A percentile compares a stretch with the other conserved stretches of the same genome.
Conservation (phyloP, 2,113 vertebrate species). For the Siniperca chuatsi region DNA sequence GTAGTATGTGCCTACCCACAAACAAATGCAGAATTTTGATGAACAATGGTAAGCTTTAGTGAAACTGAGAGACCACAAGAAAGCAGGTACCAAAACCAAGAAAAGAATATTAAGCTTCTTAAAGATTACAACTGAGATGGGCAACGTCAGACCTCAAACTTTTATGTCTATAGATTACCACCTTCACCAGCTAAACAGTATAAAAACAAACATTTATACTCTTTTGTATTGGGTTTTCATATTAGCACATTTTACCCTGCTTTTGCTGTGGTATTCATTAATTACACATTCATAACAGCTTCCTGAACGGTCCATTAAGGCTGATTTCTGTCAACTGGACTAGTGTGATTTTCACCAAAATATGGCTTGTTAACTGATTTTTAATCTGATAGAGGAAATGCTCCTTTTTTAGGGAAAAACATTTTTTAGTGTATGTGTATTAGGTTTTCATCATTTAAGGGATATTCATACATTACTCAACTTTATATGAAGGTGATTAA, state of each 20-base stretch:
- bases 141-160: slow-evolving; percentile 57
- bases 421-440: background rate
- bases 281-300: slow-evolving; percentile 10
- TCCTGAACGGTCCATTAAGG: background rate
- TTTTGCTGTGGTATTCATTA: background rate
- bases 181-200: slow-evolving; percentile 63
- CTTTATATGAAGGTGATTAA: background rate
- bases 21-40: slow-evolving; percentile 13
- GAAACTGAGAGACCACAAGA: slow-evolving; percentile 32
- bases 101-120: slow-evolving; percentile 33
- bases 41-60: slow-evolving; percentile 40
- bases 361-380: background rate
- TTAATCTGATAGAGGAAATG: slow-evolving; percentile 1
- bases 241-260: background rate
- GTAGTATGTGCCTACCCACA: slow-evolving; percentile 48
- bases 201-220: slow-evolving; percentile 6
- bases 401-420: background rate
- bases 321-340: slow-evolving; percentile 13
- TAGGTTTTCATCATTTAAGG: background rate
- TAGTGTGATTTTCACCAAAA: background rate
- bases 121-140: slow-evolving; percentile 48
- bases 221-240: slow-evolving; percentile 32
- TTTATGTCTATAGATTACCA: slow-evolving; percentile 23
- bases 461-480: background rate
- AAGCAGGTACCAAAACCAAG: slow-evolving; percentile 50